A percentile compares a stretch with the other conserved stretches of the same genome.
phyloP scores from a whole-genome alignment of 2,113 vertebrate species.

The Platanista minor region DNA sequence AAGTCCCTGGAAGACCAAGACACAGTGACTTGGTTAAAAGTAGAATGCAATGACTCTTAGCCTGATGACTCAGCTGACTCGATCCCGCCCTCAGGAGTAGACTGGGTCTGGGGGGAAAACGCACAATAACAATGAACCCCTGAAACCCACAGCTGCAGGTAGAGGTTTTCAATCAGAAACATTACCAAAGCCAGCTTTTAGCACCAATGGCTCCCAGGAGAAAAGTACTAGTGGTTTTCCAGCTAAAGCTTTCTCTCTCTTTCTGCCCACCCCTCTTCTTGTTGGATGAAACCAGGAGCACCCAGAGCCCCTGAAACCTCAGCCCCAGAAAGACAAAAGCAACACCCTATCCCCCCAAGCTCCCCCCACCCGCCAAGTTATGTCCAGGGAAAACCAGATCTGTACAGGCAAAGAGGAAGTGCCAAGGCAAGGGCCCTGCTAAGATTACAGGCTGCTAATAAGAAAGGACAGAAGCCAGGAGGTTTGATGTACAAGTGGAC shows the following conservation, averaged over 20 bases:
- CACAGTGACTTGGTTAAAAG: neutral
- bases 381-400: conserved; percentile 65
- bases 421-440: conserved; percentile 77
- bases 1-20: conserved; percentile 59
- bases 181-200: neutral
- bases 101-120: neutral
- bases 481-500: conserved; percentile 86
- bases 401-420: conserved; percentile 79
- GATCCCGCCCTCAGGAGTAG: neutral
- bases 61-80: neutral
- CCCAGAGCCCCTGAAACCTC: neutral
- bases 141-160: no score
- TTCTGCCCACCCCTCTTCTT: neutral
- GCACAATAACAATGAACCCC: neutral
- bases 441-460: conserved; percentile 87
- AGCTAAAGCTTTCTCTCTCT: neutral
- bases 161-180: neutral
- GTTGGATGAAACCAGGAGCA: neutral
- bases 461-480: conserved; percentile 86
- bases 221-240: neutral
- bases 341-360: neutral
- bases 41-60: neutral
- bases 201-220: neutral
- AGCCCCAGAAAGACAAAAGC: conserved; percentile 37
- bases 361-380: neutral